Evolutionary conservation across 1,140 invertebrate genomes (phyloP).

Genomic region (Zaprionus taronus): DNA sequence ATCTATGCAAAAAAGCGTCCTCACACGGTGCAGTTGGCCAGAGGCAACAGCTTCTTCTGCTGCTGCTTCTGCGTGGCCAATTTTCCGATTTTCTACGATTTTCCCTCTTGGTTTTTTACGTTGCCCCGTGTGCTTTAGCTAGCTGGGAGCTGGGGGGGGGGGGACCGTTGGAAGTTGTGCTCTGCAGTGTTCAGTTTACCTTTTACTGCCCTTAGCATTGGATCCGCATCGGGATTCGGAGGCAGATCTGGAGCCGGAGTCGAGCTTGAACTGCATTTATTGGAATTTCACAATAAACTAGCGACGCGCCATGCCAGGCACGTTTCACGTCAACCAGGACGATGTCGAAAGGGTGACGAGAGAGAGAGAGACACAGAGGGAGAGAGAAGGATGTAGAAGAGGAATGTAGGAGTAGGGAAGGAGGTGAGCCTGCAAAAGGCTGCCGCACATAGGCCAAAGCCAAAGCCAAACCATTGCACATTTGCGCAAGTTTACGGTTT

Average conservation of each 20-base stretch:
- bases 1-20: background rate
- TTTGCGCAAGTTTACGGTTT: conserved; percentile 71
- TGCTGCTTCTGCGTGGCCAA: conserved; percentile 58
- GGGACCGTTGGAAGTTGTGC: background rate
- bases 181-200: conserved; percentile 32
- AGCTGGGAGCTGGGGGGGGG: background rate
- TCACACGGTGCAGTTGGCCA: background rate
- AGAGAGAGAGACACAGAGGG: background rate
- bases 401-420: background rate
- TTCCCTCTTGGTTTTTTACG: conserved; percentile 28
- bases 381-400: background rate
- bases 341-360: background rate
- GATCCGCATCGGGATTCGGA: conserved; percentile 13
- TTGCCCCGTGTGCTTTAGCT: conserved; percentile 18
- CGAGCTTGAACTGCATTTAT: conserved; percentile 63
- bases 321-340: conserved; percentile 34
- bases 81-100: conserved; percentile 65
- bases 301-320: conserved; percentile 39
- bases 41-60: background rate
- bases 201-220: conserved; percentile 27
- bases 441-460: conserved; percentile 65
- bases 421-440: conserved; percentile 1
- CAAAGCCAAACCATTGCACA: conserved; percentile 69
- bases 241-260: background rate
- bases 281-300: conserved; percentile 81